Conservation (phyloP, 2,113 vertebrate species). For the Gracilinanus agilis region DNA sequence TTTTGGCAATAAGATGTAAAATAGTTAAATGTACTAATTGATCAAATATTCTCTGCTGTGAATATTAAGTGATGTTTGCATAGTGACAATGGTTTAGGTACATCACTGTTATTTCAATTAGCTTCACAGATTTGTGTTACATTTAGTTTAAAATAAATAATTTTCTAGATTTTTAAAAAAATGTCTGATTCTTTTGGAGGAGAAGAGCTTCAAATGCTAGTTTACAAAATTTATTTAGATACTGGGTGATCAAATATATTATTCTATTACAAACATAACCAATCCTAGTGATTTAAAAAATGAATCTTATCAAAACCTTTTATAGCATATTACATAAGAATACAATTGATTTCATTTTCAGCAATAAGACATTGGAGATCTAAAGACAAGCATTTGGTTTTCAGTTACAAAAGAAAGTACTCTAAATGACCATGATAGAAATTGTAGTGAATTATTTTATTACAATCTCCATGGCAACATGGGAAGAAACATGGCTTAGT, state of each 20-base stretch:
- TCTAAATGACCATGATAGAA: conserved; percentile 50
- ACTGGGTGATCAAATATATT: conserved; percentile 38
- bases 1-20: conserved; percentile 17
- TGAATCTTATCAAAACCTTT: conserved; percentile 46
- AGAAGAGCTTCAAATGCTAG: conserved; percentile 56
- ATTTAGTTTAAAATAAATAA: conserved; percentile 65
- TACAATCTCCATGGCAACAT: conserved; percentile 56
- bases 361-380: conserved; percentile 40
- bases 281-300: conserved; percentile 53
- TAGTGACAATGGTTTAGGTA: conserved; percentile 34
- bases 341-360: conserved; percentile 55
- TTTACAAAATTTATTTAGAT: conserved; percentile 57
- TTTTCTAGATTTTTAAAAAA: conserved; percentile 64
- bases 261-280: conserved; percentile 44
- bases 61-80: conserved; percentile 30
- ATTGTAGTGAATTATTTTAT: conserved; percentile 53
- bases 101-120: conserved; percentile 29
- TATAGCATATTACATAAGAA: conserved; percentile 35
- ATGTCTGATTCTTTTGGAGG: conserved; percentile 49
- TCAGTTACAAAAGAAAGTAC: conserved; percentile 55
- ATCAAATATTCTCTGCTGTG: conserved; percentile 11
- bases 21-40: conserved; percentile 31
- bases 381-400: conserved; percentile 47
- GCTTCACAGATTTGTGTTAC: conserved; percentile 55
- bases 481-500: conserved; percentile 21